Conservation (phyloP, 1,140 invertebrate genomes). For the Drosophila mojavensis region DNA sequence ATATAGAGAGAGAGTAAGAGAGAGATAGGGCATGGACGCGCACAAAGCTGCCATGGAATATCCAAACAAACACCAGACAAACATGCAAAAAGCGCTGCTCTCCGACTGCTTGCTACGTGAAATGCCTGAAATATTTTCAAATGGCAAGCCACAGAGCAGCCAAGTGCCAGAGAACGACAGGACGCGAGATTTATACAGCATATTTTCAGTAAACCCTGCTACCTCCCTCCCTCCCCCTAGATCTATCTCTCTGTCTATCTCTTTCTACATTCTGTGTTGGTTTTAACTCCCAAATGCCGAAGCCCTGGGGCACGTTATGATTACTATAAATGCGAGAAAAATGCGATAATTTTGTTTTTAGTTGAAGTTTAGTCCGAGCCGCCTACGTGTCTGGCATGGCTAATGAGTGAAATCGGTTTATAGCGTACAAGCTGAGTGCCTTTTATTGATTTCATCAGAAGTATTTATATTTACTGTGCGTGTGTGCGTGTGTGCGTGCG, state of each 20-base stretch:
- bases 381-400: constrained; percentile 53
- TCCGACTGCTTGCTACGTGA: constrained; percentile 38
- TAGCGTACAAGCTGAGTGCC: constrained; percentile 18
- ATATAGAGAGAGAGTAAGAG: background rate
- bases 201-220: constrained; percentile 16
- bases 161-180: constrained; percentile 11
- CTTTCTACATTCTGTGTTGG: background rate
- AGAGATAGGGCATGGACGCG: too few species aligned
- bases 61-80: constrained; percentile 46
- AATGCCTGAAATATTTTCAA: constrained; percentile 57
- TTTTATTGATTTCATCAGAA: constrained; percentile 58
- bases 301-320: constrained; percentile 41
- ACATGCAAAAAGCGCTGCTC: constrained; percentile 48
- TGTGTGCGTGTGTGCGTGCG: constrained; percentile 20
- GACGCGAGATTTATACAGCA: constrained; percentile 18
- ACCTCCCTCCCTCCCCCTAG: background rate
- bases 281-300: background rate
- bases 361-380: constrained; percentile 48
- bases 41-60: constrained; percentile 16
- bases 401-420: constrained; percentile 37
- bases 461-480: background rate
- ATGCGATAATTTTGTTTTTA: constrained; percentile 71
- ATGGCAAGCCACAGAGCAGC: constrained; percentile 1
- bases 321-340: constrained; percentile 62
- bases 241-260: background rate